A percentile compares a stretch with the other conserved stretches of the same genome.
Conservation (phyloP, 1,140 invertebrate species). For the Drosophila elegans region DNA sequence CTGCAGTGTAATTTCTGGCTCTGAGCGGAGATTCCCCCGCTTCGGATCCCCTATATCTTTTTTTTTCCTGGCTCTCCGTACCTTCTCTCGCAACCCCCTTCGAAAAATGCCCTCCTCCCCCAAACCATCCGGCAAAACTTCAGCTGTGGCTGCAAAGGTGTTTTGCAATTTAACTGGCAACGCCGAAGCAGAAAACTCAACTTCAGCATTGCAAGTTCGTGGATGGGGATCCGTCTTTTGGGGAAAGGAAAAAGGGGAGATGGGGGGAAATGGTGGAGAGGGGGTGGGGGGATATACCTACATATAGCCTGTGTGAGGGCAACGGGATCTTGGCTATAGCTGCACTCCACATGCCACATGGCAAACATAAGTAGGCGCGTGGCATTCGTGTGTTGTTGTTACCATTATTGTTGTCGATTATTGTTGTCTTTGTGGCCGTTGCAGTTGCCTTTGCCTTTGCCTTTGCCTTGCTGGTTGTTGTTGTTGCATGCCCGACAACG, state of each 20-base stretch:
- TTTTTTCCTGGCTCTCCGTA: background rate
- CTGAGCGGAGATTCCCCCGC: constrained; percentile 8
- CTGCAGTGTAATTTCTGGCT: constrained; percentile 34
- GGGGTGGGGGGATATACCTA: background rate
- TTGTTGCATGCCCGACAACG: constrained; percentile 56
- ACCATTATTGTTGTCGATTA: constrained; percentile 81
- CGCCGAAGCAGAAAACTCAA: constrained; percentile 59
- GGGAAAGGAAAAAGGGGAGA: constrained; percentile 28
- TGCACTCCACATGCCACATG: constrained; percentile 82
- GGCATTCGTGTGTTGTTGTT: constrained; percentile 83
- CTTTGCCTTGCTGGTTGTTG: constrained; percentile 13
- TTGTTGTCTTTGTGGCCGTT: constrained; percentile 62
- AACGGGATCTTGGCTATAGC: constrained; percentile 53
- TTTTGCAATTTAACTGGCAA: constrained; percentile 81
- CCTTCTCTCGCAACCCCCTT: background rate
- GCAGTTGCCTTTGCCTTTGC: constrained; percentile 3
- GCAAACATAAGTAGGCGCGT: constrained; percentile 83
- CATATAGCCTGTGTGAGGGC: constrained; percentile 39
- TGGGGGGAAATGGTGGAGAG: background rate
- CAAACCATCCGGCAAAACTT: constrained; percentile 3
- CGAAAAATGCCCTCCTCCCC: background rate
- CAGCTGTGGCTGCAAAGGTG: constrained; percentile 77
- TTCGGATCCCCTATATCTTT: constrained; percentile 1
- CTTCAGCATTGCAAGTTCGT: constrained; percentile 45
- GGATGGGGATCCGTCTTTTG: constrained; percentile 69